Evolutionary conservation across 2,797 vertebrate genomes (phyloP), one percentile per base, ranked within the genome.

Genomic region (Ptychadena robeensis): DNA sequence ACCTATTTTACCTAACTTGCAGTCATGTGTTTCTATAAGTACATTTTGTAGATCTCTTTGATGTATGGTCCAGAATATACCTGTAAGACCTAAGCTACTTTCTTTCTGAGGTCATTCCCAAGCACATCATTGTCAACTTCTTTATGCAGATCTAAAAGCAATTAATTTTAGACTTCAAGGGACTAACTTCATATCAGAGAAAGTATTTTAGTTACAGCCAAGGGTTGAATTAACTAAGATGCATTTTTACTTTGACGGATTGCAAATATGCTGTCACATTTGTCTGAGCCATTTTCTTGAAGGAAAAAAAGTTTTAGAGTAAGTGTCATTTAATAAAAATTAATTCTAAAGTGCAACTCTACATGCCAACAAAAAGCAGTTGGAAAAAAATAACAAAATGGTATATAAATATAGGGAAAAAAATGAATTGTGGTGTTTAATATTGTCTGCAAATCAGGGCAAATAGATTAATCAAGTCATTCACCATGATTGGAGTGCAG

Each of bases 21-120:
- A 72, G 44, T 53, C 0, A 28, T 7, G 22, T 2, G 3, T 57
- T 25, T 25, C 30, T 53, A 81, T 73, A 73, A 73, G 73, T 81
- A 64, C 15, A 57, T 31, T 73, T 30, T 81, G 69, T 64, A 65
- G 40, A 74, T 53, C 59, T 68, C 32, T 37, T 68, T 68, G 71
- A 75, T 69, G 65, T 53, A 68, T 68, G 64, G 28, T 40, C 59
- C 38, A 25, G 27, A 30, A 30, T 31, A 25, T 35, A 69, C 25
- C 18, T 68, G 27, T 66, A 74, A 82, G 25, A 40, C 64, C 63
- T 82, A 68, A 74, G 70, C 80, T 68, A 44, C 72, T 80, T 82
- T 82, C 31, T 59, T 67, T 74, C 44, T 35, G 53, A 44, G 80
- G 71, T 82, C 71, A 68, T 31, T 35, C 31, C n/a, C 27, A 34